phyloP scores from a whole-genome alignment of 2,113 vertebrate species.

The Chitala chitala region DNA sequence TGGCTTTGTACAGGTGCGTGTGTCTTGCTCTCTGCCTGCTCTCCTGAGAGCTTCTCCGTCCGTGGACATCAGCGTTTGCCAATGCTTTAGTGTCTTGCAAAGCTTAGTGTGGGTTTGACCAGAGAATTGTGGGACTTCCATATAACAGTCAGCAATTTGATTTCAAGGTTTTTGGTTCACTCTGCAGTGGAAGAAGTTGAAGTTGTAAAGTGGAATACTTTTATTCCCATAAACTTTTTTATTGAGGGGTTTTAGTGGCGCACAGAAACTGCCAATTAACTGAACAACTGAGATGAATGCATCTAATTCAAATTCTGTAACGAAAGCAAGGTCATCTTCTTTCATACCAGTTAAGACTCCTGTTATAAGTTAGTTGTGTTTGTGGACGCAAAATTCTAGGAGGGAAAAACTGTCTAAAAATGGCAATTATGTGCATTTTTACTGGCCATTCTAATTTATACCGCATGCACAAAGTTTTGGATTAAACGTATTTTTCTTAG shows the following conservation, averaged over 20 bases:
- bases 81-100: no score
- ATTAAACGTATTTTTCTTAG: not conserved
- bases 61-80: no score
- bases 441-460: not conserved
- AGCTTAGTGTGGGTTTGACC: no score
- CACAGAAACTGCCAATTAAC: not conserved
- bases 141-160: no score
- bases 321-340: no score
- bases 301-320: not conserved
- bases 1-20: conserved; percentile 81
- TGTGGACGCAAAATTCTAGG: no score
- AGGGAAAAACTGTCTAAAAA: not conserved
- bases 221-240: not conserved
- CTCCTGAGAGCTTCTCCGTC: no score
- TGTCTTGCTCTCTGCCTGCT: not conserved
- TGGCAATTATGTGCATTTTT: not conserved
- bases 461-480: not conserved
- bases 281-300: not conserved
- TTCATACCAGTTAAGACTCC: not conserved
- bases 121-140: no score
- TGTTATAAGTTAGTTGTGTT: not conserved
- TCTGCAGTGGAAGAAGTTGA: not conserved
- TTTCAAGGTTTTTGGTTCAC: no score
- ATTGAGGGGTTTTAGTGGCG: not conserved
- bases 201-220: not conserved